Evolutionary conservation across 1,140 invertebrate species (phyloP), one percentile per base, ranked within the genome.

Genomic region (Galleria mellonella): DNA sequence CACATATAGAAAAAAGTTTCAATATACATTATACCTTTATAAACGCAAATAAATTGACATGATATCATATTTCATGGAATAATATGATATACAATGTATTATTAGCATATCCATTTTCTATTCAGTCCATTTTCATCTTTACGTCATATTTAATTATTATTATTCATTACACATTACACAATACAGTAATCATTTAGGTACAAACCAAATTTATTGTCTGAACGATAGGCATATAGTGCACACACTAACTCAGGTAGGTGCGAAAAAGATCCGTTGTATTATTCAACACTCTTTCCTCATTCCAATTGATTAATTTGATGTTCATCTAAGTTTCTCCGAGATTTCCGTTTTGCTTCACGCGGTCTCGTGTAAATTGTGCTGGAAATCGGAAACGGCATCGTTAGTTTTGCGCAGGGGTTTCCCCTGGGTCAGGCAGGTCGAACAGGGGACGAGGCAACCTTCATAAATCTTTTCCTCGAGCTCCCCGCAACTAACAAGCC

Each of bases 401-500:
- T 83, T 78, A 81, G 78, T 79, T 77, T 57, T 64, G 56, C 62
- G 55, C 52, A 61, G 55, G 17, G 60, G 56, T 51, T 56, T 70
- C 72, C 81, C 66, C 55, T 51, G 72, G 74, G 76, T 61, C 60
- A 66, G 59, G 50, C 55, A 64, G 62, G 56, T 55, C 55, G 62
- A 59, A 51, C 47, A 60, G 70, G 66, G 67, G 70, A 70, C 69
- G 64, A 36, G 51, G 64, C 55, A 61, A 82, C 77, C 77, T 72
- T 69, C 69, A 84, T 82, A 84, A 82, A 82, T 78, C 77, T 83
- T 78, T 76, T 78, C 65, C 64, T 61, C 64, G 55, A 65, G 63
- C 66, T 67, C 55, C 62, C 73, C 75, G 52, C 79, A 72, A 72
- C 75, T 76, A 82, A 82, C 77, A 81, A 81, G 68, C 74, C 62